Evolutionary conservation across 2,888 invertebrate species (phyloP).

Genomic region (Eretmocerus hayati): DNA sequence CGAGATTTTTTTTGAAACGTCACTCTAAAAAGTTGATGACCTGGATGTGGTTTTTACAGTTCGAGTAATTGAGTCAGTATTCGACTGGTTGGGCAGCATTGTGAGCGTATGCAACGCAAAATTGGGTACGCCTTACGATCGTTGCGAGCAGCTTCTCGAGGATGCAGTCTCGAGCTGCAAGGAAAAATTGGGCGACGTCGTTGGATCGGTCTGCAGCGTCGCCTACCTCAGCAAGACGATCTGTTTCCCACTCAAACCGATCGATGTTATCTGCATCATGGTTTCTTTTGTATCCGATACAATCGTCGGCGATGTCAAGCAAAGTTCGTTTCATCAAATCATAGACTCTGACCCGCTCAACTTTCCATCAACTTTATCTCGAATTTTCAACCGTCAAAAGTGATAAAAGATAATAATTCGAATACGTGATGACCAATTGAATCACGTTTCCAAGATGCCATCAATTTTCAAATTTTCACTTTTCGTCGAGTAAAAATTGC

Average conservation of each 20-base stretch:
- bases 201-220: slow-evolving; percentile 53
- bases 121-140: slow-evolving; percentile 67
- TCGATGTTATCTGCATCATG: slow-evolving; percentile 60
- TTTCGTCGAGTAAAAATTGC: no score
- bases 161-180: slow-evolving; percentile 58
- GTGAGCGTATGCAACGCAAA: slow-evolving; percentile 66
- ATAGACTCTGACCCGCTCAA: no score
- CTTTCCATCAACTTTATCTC: no score
- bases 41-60: no score
- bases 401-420: no score
- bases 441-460: no score
- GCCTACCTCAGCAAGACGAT: slow-evolving; percentile 53
- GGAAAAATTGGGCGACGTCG: slow-evolving; percentile 50
- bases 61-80: slow-evolving; percentile 60
- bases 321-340: slow-evolving; percentile 58
- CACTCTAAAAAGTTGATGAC: no score
- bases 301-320: slow-evolving; percentile 55
- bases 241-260: slow-evolving; percentile 59
- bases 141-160: slow-evolving; percentile 61
- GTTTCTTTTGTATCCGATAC: slow-evolving; percentile 60
- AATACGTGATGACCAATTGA: no score
- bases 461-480: no score
- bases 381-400: no score
- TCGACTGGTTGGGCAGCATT: slow-evolving; percentile 63
- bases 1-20: no score